These are phyloP conservation scores for Chaetogeoica ovagalla DNA, from an alignment of 2,888 invertebrate species.

Conservation along the genomic window DNA sequence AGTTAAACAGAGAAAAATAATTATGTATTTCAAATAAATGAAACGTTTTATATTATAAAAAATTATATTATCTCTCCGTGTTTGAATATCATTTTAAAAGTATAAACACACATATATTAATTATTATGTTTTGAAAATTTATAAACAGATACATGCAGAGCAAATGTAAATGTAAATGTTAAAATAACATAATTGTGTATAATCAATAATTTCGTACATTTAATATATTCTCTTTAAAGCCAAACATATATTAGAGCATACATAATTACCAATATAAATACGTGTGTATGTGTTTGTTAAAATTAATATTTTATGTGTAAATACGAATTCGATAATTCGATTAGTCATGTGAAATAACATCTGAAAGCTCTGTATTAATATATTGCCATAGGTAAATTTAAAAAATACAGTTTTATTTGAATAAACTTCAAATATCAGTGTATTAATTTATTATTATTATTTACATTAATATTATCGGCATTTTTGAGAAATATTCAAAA, in stretches of 20 bases:
- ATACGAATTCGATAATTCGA: too few species aligned
- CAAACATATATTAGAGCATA: background rate
- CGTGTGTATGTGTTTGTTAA: too few species aligned
- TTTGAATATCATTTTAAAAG: background rate
- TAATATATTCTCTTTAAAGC: background rate
- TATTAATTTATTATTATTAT: background rate
- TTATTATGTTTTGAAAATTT: background rate
- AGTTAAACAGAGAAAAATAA: background rate
- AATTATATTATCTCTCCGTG: constrained; percentile 1
- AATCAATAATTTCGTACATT: background rate
- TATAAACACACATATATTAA: background rate
- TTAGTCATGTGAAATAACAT: too few species aligned
- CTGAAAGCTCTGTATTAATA: background rate
- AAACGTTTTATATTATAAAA: constrained; percentile 18
- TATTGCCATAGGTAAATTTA: background rate
- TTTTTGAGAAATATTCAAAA: background rate
- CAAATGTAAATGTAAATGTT: background rate
- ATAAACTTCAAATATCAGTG: background rate
- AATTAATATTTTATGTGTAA: too few species aligned
- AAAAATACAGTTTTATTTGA: background rate
- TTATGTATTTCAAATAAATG: constrained; percentile 10
- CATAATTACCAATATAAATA: too few species aligned
- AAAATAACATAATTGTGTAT: background rate
- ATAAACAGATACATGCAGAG: background rate
- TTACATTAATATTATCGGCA: background rate